Conservation (phyloP, 2,797 vertebrate genomes). For the Chelmon rostratus region DNA sequence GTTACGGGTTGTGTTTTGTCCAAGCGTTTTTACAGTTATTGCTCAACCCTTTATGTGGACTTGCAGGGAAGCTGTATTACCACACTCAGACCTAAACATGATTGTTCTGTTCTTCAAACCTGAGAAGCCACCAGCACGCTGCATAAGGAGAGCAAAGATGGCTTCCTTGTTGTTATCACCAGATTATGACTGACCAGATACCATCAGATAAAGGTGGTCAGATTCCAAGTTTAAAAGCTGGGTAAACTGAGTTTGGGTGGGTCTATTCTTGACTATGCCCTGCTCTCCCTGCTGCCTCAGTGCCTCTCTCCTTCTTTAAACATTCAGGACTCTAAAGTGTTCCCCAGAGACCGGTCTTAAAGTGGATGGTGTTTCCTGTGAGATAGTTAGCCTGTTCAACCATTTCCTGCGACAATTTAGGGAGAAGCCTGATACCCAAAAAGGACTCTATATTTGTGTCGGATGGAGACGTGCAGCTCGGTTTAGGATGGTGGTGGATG, state of each 20-base stretch:
- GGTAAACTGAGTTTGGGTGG: slow-evolving; percentile 48
- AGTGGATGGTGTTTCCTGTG: slow-evolving; percentile 85
- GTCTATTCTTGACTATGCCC: slow-evolving; percentile 51
- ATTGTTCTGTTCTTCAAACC: too few relatives aligned
- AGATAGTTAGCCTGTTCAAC: slow-evolving; percentile 76
- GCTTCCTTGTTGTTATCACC: slow-evolving; percentile 24
- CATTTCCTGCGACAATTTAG: slow-evolving; percentile 86
- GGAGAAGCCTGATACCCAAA: slow-evolving; percentile 58
- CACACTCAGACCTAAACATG: neutral
- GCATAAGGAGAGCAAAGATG: slow-evolving; percentile 11
- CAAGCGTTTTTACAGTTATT: neutral
- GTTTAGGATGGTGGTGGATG: slow-evolving; percentile 34
- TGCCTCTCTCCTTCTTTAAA: slow-evolving; percentile 68
- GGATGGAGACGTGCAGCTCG: slow-evolving; percentile 26
- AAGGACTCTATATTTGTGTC: slow-evolving; percentile 58
- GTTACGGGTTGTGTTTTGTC: neutral
- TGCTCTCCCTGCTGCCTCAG: slow-evolving; percentile 40
- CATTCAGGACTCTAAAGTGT: slow-evolving; percentile 71
- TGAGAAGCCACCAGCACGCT: too few relatives aligned
- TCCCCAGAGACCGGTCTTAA: slow-evolving; percentile 77
- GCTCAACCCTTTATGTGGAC: neutral
- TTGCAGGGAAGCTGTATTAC: neutral
- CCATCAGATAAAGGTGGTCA: slow-evolving; percentile 47
- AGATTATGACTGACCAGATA: slow-evolving; percentile 42
- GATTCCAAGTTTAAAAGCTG: slow-evolving; percentile 21